These are phyloP conservation scores for Drosophila kambysellisi DNA, from an alignment of 2,888 invertebrate genomes.

Conservation along the genomic window DNA sequence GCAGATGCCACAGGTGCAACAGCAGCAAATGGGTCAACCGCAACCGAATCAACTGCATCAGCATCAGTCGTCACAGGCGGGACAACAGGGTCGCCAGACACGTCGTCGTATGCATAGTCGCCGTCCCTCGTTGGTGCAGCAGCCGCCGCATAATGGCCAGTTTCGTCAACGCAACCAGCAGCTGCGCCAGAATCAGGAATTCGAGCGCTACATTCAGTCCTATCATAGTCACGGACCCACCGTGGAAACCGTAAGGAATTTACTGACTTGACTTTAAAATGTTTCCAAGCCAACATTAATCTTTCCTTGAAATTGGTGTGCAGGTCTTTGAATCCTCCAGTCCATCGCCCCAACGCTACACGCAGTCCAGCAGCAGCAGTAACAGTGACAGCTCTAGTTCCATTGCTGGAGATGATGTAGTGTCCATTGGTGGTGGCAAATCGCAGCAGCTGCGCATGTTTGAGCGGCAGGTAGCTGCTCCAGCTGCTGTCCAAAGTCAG, in stretches of 20 bases:
- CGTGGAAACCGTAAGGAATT: constrained; percentile 80
- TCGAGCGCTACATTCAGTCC: constrained; percentile 83
- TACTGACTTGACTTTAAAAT: not conserved
- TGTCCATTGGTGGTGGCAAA: constrained; percentile 61
- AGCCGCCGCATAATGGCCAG: constrained; percentile 67
- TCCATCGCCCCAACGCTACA: constrained; percentile 70
- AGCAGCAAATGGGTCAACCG: constrained; percentile 14
- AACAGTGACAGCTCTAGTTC: constrained; percentile 37
- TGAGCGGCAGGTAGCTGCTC: constrained; percentile 81
- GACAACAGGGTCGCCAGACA: constrained; percentile 43
- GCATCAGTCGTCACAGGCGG: constrained; percentile 27
- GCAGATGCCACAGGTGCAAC: constrained; percentile 37
- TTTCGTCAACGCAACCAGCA: constrained; percentile 76
- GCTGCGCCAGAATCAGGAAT: constrained; percentile 82
- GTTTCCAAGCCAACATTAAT: not conserved
- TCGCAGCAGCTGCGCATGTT: constrained; percentile 75
- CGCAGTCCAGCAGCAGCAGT: constrained; percentile 54
- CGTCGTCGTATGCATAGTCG: constrained; percentile 59
- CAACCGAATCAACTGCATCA: constrained; percentile 27
- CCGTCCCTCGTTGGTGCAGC: constrained; percentile 59
- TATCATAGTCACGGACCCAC: constrained; percentile 83
- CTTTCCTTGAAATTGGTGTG: not conserved
- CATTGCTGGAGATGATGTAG: constrained; percentile 55
- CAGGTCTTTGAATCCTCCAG: constrained; percentile 83
- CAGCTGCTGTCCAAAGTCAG: constrained; percentile 51